Percentiles rank a stretch among this genome's conserved stretches.
Evolutionary conservation across 2,888 invertebrate species (phyloP).

Genomic region (Drosophila quinaria): DNA sequence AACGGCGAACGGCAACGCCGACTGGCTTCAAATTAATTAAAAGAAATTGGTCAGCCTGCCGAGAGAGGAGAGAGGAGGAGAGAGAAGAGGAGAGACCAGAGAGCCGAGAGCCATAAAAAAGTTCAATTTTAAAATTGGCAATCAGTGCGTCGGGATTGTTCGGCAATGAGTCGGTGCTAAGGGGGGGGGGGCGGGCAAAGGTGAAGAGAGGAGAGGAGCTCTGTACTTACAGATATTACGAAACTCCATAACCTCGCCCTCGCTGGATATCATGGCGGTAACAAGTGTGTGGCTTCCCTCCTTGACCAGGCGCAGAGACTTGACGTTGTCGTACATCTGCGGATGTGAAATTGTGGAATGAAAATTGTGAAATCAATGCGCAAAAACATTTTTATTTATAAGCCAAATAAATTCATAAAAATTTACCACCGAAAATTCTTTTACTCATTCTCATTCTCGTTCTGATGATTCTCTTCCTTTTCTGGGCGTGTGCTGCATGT

Average conservation of each 20-base stretch:
- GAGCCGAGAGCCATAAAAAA: conserved; percentile 70
- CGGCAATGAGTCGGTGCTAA: conserved; percentile 7
- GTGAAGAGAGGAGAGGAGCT: background rate
- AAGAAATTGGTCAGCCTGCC: conserved; percentile 72
- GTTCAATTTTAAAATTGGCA: conserved; percentile 82
- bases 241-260: conserved; percentile 95
- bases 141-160: conserved; percentile 68
- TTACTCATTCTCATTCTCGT: background rate
- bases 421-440: conserved; percentile 56
- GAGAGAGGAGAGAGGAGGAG: conserved; percentile 31
- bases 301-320: conserved; percentile 89
- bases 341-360: conserved; percentile 40
- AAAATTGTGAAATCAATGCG: conserved; percentile 77
- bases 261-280: conserved; percentile 94
- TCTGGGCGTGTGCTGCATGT: conserved; percentile 59
- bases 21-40: conserved; percentile 79
- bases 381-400: conserved; percentile 73
- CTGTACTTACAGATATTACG: conserved; percentile 86
- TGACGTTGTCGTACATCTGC: conserved; percentile 97
- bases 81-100: conserved; percentile 14
- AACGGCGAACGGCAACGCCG: conserved; percentile 57
- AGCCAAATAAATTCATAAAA: conserved; percentile 82
- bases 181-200: conserved; percentile 12
- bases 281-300: conserved; percentile 90
- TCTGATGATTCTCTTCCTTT: background rate